Evolutionary conservation across 1,140 invertebrate species (phyloP), one percentile per base, ranked within the genome.

Genomic region (Archegozetes longisetosus): DNA sequence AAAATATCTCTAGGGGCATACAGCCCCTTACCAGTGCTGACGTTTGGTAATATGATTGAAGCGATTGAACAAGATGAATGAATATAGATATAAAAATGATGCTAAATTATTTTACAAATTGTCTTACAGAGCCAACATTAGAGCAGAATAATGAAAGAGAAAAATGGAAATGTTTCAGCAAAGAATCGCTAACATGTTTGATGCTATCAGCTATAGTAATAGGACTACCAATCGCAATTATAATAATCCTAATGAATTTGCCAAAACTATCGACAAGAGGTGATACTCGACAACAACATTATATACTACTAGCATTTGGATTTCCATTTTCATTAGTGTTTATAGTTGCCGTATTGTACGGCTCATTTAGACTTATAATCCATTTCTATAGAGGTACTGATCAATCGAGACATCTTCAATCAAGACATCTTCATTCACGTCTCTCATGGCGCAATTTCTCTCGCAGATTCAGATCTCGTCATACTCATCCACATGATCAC

Each of bases 281-380:
- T 46, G 57, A 58, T 26, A 58, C 57, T 22, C 57, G 57, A 20
- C 57, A 58, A 27, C 57, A 58, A 53, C 57, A 58, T 40, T 58
- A 58, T 27, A 51, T 58, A 50, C n/a, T 58, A 23, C 32, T 58
- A 20, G 57, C 57, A 4, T 58, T 58, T 40, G 57, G 57, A n/a
- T 58, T 58, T 50, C 57, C 57, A 12, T 58, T 58, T 51, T 58
- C 57, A 49, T 58, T 49, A 13, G 57, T 58, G n/a, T 20, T 58
- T 6, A 51, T 46, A 9, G 57, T 58, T 20, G 9, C 24, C 46
- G 3, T 58, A 26, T 12, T 58, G 4, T 51, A 58, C 32, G 57
- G 2, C 27, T 49, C 49, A 24, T 50, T 14, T 51, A 9, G 57
- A 9, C 6, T 58, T 9, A 46, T 58, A 2, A 49, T 12, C 14